Evolutionary conservation across 1,140 invertebrate genomes (phyloP).

Genomic region (Drosophila bocki): DNA sequence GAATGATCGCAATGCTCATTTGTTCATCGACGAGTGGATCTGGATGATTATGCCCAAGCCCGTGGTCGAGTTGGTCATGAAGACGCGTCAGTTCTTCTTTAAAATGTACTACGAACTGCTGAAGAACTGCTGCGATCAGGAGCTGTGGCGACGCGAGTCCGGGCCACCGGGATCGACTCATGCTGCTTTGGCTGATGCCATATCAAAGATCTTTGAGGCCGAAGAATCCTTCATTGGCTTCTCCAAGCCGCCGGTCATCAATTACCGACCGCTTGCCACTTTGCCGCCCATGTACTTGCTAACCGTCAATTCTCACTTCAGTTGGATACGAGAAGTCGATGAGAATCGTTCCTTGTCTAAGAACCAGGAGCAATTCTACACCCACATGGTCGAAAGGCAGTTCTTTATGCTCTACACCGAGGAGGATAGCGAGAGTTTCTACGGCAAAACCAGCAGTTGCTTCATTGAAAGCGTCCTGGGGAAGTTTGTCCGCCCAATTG

Average conservation of each 20-base stretch:
- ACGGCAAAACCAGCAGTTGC: constrained; percentile 14
- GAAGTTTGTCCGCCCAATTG: constrained; percentile 55
- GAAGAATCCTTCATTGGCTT: constrained; percentile 59
- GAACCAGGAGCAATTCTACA: constrained; percentile 3
- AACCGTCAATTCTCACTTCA: constrained; percentile 54
- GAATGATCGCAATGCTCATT: constrained; percentile 20
- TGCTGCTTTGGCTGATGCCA: constrained; percentile 32
- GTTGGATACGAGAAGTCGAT: constrained; percentile 25
- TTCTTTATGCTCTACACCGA: constrained; percentile 63
- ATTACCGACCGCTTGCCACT: constrained; percentile 31
- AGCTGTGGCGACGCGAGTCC: constrained; percentile 40
- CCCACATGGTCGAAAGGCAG: constrained; percentile 43
- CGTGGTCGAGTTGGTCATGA: constrained; percentile 88
- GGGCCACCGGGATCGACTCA: constrained; percentile 4
- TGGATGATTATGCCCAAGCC: constrained; percentile 90
- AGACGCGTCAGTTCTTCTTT: constrained; percentile 92
- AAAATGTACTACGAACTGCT: constrained; percentile 60
- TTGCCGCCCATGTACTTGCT: constrained; percentile 44
- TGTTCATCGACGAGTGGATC: constrained; percentile 91
- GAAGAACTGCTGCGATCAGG: constrained; percentile 47
- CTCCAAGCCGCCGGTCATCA: constrained; percentile 28
- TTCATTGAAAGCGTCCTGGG: constrained; percentile 51
- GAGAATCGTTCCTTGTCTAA: constrained; percentile 1
- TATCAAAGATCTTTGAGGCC: constrained; percentile 48
- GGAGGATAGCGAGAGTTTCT: constrained; percentile 33